Evolutionary conservation across 2,113 vertebrate genomes (phyloP), one percentile per base, ranked within the genome.

Genomic region (Puffinus mauretanicus): DNA sequence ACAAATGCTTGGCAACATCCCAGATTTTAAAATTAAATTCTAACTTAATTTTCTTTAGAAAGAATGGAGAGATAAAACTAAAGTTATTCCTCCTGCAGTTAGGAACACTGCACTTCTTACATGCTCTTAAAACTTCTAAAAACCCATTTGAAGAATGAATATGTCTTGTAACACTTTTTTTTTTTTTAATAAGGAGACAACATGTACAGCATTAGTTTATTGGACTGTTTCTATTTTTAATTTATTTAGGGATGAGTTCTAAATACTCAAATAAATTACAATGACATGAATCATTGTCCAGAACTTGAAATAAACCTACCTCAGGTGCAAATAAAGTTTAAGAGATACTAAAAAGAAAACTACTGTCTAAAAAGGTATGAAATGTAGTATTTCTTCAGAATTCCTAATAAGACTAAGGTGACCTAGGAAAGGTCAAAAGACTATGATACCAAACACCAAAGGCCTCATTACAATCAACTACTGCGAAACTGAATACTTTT

Each of bases 1-100:
- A 89, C 16, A 11, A 52, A 32, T 44, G 49, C 32, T 61, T 93
- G 93, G 91, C 91, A 92, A 26, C 47, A 57, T 62, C 70, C 73
- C 91, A 94, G 66, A 58, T 36, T 89, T 94, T 82, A 85, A 94
- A 89, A 93, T 91, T 40, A 82, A 93, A 89, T 46, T 89, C 16
- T 44, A 90, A 57, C 36, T 58, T 78, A 32, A 66, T 73, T 95
- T 93, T 94, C 44, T 86, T 86, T 57, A 27, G 69, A 86, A 90
- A 72, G 52, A 91, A 85, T 52, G 38, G 54, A 71, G 47, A 92
- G 83, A 84, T 57, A 90, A 91, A 95, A 52, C 30, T 72, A 8
- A 83, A 81, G 42, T 76, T 91, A 58, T 85, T 82, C n/a, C 71
- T 90, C 38, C 44, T 71, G 55, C 18, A 61, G 15, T 81, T 90